Base-by-base conservation (phyloP, 2,888 invertebrate species). In the Stratiomys singularior region DNA sequence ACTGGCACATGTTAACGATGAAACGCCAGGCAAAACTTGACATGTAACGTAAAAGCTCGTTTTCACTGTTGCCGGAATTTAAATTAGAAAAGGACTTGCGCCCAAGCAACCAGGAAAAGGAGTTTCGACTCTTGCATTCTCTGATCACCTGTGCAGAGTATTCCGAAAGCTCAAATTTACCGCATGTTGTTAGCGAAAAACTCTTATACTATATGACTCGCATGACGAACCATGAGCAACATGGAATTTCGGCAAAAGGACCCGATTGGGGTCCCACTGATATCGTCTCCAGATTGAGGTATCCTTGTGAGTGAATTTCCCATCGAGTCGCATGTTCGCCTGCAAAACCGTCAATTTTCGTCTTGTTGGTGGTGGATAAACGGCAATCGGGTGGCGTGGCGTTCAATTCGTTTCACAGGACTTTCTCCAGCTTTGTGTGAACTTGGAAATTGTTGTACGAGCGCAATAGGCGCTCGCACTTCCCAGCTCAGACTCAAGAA, bases 291-390 rank as follows among this genome's bases (percentile, higher is more conserved):
- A 15, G 25, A 4, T 11, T 13, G 15, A 46, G 47, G 47, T 69
- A 44, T 69, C 69, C 69, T 69, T 44, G n/a, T 44, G 23, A 69
- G 69, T 46, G 69, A 69, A 30, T 69, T 69, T 15, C 37, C 46
- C 69, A 5, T 9, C 9, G 3, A 37, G 78, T 76, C 78, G 78
- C 78, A 78, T 78, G 72, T 78, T 78, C 76, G 78, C 64, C 78
- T 78, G 78, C 78, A 78, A 76, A 78, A 71, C 78, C 78, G 76
- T 78, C 78, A 78, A 78, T 78, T 78, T 76, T 69, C 78, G 72
- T 58, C 52, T 44, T 47, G 58, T 46, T 67, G 21, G 52, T 76
- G 28, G 27, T 28, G 30, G 27, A 44, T 37, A 63, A 44, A 52
- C 46, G 30, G 67, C 76, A 44, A 18, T 66, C 77, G 58, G 47